A percentile compares a stretch with the other conserved stretches of the same genome.
Conservation (phyloP, 1,140 invertebrate species). For the Dufourea novaeangliae region DNA sequence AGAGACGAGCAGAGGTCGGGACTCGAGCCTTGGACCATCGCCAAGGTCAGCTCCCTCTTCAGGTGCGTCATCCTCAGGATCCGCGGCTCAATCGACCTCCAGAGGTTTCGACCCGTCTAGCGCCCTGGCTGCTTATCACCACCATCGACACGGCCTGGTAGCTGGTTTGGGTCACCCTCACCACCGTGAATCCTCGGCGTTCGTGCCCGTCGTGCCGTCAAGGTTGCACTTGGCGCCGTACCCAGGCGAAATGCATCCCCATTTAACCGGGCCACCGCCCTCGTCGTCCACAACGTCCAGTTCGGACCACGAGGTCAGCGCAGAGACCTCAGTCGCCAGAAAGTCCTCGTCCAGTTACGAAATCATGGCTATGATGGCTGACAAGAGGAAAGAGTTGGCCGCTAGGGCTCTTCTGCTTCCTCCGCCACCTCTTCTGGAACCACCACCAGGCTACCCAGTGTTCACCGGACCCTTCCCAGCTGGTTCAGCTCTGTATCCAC, state of each 20-base stretch:
- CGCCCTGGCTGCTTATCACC: slow-evolving; percentile 85
- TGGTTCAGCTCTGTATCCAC: slow-evolving; percentile 85
- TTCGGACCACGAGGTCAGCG: slow-evolving; percentile 82
- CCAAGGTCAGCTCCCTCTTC: slow-evolving; percentile 61
- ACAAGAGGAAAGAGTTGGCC: slow-evolving; percentile 91
- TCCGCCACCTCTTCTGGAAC: slow-evolving; percentile 84
- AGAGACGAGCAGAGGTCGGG: slow-evolving; percentile 68
- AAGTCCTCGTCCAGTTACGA: slow-evolving; percentile 86
- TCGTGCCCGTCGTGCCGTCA: slow-evolving; percentile 92
- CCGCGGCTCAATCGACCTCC: slow-evolving; percentile 81
- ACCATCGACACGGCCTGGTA: slow-evolving; percentile 83
- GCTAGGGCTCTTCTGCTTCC: slow-evolving; percentile 79
- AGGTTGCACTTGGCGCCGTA: slow-evolving; percentile 86
- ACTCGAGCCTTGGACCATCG: slow-evolving; percentile 61
- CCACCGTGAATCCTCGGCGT: slow-evolving; percentile 90
- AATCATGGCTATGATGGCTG: slow-evolving; percentile 93
- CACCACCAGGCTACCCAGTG: slow-evolving; percentile 85
- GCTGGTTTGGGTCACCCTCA: slow-evolving; percentile 80
- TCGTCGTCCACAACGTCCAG: slow-evolving; percentile 81
- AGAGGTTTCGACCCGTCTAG: slow-evolving; percentile 84
- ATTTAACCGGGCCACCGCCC: slow-evolving; percentile 75
- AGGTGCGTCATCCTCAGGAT: slow-evolving; percentile 65
- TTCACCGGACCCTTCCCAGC: slow-evolving; percentile 86
- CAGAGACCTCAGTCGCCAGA: slow-evolving; percentile 71
- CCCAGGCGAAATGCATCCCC: slow-evolving; percentile 85